These are phyloP conservation scores for Cecropterus lyciades DNA, from an alignment of 1,140 invertebrate genomes.

Conservation along the genomic window DNA sequence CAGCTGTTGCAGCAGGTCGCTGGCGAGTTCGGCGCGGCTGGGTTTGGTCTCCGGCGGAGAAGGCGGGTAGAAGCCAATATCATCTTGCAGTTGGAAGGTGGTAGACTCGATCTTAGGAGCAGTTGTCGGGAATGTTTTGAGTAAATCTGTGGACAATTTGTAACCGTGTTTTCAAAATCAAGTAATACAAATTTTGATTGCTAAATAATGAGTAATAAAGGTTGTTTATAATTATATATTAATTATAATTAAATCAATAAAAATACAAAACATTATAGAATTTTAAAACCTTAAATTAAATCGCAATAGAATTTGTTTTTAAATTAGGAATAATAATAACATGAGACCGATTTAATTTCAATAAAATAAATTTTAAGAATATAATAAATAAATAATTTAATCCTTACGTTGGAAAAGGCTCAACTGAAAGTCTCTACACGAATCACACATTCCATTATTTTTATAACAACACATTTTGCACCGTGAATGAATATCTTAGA, in stretches of 20 bases:
- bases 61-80: conserved; percentile 65
- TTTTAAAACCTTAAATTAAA: no score
- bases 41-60: conserved; percentile 74
- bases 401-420: conserved; percentile 74
- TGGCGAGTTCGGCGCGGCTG: conserved; percentile 72
- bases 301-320: no score
- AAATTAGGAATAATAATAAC: no score
- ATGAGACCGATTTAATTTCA: not conserved
- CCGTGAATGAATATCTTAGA: conserved; percentile 38
- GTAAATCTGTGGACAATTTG: conserved; percentile 61
- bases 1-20: conserved; percentile 79
- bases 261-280: no score
- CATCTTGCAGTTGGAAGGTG: conserved; percentile 53
- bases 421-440: conserved; percentile 75
- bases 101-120: conserved; percentile 63
- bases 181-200: no score
- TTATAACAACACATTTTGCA: conserved; percentile 78
- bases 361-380: conserved; percentile 14
- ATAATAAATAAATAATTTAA: conserved; percentile 12
- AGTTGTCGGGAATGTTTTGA: conserved; percentile 70
- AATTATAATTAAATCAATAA: no score
- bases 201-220: no score
- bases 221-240: no score
- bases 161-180: no score
- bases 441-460: conserved; percentile 73